Evolutionary conservation across 2,888 invertebrate genomes (phyloP).

Genomic region (Oxytorus armatus): DNA sequence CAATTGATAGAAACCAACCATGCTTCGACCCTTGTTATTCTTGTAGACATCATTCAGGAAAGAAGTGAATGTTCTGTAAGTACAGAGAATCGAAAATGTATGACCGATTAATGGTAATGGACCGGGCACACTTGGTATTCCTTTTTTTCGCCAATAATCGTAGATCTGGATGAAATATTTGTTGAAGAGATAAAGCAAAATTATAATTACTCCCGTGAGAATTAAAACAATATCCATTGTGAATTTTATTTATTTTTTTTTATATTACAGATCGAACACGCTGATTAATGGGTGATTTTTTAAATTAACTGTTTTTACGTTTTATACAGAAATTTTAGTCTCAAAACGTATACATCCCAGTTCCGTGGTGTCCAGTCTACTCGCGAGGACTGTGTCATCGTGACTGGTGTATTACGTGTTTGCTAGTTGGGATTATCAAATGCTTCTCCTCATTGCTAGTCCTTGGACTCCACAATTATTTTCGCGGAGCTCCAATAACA

Average conservation of each 20-base stretch:
- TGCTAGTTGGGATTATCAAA: too few species aligned
- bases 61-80: constrained; percentile 29
- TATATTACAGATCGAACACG: too few species aligned
- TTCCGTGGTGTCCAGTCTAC: too few species aligned
- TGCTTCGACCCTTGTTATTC: constrained; percentile 64
- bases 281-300: not conserved
- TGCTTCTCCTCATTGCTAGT: too few species aligned
- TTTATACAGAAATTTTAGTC: not conserved
- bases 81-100: constrained; percentile 53
- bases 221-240: constrained; percentile 37
- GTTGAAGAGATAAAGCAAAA: constrained; percentile 50
- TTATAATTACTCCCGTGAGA: constrained; percentile 3
- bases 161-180: constrained; percentile 51
- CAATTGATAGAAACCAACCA: constrained; percentile 74
- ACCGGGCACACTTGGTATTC: constrained; percentile 64
- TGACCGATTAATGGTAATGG: constrained; percentile 72
- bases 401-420: too few species aligned
- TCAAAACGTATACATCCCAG: too few species aligned
- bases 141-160: constrained; percentile 69
- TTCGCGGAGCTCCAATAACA: too few species aligned
- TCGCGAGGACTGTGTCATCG: too few species aligned
- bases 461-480: too few species aligned
- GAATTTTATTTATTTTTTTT: not conserved
- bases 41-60: constrained; percentile 68
- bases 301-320: not conserved